Percentiles rank a stretch among this genome's conserved stretches.
Conservation (phyloP, 2,113 vertebrate genomes). For the Sinocyclocheilus anshuiensis region DNA sequence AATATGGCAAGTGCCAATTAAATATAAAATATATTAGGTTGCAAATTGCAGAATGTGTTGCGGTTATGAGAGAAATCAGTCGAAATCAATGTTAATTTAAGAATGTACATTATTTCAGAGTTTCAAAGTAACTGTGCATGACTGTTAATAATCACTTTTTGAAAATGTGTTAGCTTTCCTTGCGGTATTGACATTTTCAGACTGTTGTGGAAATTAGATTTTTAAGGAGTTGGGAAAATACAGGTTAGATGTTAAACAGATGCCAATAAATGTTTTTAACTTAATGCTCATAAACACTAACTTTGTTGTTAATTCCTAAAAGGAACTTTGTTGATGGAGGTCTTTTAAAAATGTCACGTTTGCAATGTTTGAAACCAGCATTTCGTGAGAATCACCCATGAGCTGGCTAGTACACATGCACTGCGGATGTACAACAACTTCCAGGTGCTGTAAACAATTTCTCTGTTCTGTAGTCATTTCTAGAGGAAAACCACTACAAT, state of each 20-base stretch:
- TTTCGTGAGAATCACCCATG: not conserved
- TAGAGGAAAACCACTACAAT: constrained; percentile 5
- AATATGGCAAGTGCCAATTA: too few species aligned
- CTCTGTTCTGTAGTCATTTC: not conserved
- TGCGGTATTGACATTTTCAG: not conserved
- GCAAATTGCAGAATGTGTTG: too few species aligned
- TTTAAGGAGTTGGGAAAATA: not conserved
- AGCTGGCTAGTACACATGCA: not conserved
- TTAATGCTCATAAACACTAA: not conserved
- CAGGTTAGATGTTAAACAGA: too few species aligned
- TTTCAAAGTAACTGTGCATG: too few species aligned
- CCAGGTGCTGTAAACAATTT: constrained; percentile 39
- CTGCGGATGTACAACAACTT: not conserved
- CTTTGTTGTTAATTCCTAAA: not conserved
- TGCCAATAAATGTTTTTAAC: not conserved
- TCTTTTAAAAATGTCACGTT: not conserved
- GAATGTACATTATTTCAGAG: too few species aligned
- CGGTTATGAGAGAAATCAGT: too few species aligned
- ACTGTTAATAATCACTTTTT: not conserved
- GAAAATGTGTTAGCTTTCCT: not conserved
- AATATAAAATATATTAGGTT: too few species aligned
- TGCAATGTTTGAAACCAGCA: not conserved
- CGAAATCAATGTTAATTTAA: too few species aligned
- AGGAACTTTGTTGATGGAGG: not conserved
- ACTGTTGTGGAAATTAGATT: not conserved